Percentiles rank a stretch among this genome's conserved stretches.
These are phyloP conservation scores for Acleris laterana DNA, from an alignment of 2,888 invertebrate species.

Conservation along the genomic window DNA sequence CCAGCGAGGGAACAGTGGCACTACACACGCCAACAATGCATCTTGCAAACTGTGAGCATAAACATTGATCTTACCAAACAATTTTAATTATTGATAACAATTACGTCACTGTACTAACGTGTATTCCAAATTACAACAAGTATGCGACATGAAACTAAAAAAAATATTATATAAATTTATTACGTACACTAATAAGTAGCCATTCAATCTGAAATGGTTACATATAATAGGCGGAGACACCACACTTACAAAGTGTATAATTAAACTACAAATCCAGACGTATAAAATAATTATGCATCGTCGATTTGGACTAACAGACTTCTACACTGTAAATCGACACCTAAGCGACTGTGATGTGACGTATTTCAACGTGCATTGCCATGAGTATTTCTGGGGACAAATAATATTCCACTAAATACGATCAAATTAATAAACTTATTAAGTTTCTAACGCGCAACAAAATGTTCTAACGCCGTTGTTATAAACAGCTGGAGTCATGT, in stretches of 20 bases:
- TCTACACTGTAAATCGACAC: constrained; percentile 58
- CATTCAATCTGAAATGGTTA: constrained; percentile 80
- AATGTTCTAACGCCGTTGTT: constrained; percentile 27
- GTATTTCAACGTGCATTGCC: constrained; percentile 61
- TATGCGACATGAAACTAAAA: constrained; percentile 63
- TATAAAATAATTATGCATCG: constrained; percentile 81
- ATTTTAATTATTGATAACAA: constrained; percentile 35
- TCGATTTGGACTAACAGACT: constrained; percentile 74
- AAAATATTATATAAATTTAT: constrained; percentile 72
- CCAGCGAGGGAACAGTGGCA: constrained; percentile 40
- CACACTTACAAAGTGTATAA: constrained; percentile 82
- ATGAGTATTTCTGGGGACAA: constrained; percentile 67
- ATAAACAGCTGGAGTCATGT: constrained; percentile 27
- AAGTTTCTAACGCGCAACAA: constrained; percentile 21
- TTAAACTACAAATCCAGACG: constrained; percentile 82
- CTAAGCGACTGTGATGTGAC: constrained; percentile 75
- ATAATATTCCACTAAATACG: constrained; percentile 28
- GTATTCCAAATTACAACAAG: constrained; percentile 55
- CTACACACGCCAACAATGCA: constrained; percentile 41
- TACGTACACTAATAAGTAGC: constrained; percentile 80
- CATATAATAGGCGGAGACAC: constrained; percentile 84
- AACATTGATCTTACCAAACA: constrained; percentile 39
- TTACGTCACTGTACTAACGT: constrained; percentile 52
- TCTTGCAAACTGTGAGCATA: constrained; percentile 50
- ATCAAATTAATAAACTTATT: constrained; percentile 24